These are phyloP conservation scores for Aeoliscus strigatus DNA, from an alignment of 2,797 vertebrate genomes.

Conservation along the genomic window DNA sequence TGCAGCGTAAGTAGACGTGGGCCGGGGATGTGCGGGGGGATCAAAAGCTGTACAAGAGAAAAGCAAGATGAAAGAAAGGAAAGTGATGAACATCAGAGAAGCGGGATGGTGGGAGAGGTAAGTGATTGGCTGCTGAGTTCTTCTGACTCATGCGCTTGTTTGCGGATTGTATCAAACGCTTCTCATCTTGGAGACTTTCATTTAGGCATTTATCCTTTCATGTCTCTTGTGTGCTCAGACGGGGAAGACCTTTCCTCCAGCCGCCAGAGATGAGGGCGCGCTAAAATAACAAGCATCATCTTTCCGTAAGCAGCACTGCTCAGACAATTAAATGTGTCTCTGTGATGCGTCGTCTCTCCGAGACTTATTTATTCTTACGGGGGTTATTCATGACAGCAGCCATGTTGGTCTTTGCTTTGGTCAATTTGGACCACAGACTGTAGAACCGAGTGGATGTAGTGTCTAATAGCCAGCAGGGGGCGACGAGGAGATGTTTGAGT, in stretches of 20 bases:
- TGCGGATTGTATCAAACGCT: conserved; percentile 43
- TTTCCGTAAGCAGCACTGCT: conserved; percentile 25
- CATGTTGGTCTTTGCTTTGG: no score
- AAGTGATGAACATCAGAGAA: conserved; percentile 55
- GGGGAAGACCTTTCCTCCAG: conserved; percentile 11
- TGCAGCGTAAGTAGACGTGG: conserved; percentile 30
- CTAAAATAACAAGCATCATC: conserved; percentile 6
- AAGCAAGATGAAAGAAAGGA: conserved; percentile 59
- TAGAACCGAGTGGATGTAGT: no score
- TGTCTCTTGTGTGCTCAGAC: conserved; percentile 38
- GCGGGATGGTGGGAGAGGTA: conserved; percentile 33
- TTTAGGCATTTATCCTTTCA: conserved; percentile 50
- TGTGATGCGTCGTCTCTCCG: no score
- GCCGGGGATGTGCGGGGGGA: conserved; percentile 23
- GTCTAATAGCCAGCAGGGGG: no score
- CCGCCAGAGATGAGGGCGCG: not conserved
- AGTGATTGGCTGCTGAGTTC: conserved; percentile 43
- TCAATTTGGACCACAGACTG: no score
- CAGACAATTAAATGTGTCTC: conserved; percentile 20
- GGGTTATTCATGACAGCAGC: no score
- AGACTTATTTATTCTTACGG: no score
- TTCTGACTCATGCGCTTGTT: conserved; percentile 37
- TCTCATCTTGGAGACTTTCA: conserved; percentile 39
- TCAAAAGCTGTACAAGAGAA: conserved; percentile 46
- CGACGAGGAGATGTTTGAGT: no score